phyloP scores from a whole-genome alignment of 2,888 invertebrate species.

The Rhamphomyia laevipes region DNA sequence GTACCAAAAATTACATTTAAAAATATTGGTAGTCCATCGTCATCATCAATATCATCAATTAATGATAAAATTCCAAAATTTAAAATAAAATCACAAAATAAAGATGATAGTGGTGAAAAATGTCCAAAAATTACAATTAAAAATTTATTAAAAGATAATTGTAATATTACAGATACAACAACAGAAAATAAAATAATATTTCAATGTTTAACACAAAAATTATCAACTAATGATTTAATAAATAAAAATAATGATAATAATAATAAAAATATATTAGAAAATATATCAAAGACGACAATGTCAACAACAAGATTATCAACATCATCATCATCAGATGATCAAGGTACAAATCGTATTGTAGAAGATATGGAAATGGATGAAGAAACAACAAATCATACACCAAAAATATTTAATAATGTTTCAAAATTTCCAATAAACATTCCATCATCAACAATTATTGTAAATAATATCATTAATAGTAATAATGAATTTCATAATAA shows the following conservation, averaged over 20 bases:
- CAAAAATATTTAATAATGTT: conserved; percentile 31
- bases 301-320: neutral
- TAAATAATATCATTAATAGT: conserved; percentile 1
- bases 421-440: conserved; percentile 13
- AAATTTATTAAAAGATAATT: conserved; percentile 36
- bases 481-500: conserved; percentile 6
- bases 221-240: too few relatives aligned
- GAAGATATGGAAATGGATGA: conserved; percentile 36
- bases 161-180: conserved; percentile 34
- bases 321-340: conserved; percentile 3
- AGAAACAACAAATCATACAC: conserved; percentile 28
- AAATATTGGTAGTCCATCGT: conserved; percentile 29
- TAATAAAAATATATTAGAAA: too few relatives aligned
- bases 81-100: conserved; percentile 38
- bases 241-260: neutral
- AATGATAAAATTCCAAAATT: conserved; percentile 27
- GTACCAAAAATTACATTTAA: conserved; percentile 37
- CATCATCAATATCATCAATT: neutral
- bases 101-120: conserved; percentile 33
- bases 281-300: neutral
- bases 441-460: conserved; percentile 7
- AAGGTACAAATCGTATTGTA: conserved; percentile 27
- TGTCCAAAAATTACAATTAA: conserved; percentile 24
- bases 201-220: too few relatives aligned
- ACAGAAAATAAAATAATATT: neutral